Percentiles rank a stretch among this genome's conserved stretches.
Evolutionary conservation across 1,140 invertebrate genomes (phyloP).

Genomic region (Drosophila sechellia): DNA sequence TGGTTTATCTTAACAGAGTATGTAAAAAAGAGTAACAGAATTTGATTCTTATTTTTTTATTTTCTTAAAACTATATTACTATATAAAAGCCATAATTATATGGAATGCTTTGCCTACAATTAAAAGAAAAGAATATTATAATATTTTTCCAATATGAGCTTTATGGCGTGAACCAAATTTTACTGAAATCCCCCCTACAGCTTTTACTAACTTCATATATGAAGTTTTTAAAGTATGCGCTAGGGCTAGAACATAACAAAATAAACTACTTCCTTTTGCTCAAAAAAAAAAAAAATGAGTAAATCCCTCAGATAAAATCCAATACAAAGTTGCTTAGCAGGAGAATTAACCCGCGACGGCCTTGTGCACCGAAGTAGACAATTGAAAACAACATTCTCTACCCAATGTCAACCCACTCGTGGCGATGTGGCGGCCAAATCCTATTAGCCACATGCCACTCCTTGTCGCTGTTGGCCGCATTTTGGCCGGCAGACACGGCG

Average conservation of each 20-base stretch:
- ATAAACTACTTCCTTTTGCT: background rate
- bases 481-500: constrained; percentile 55
- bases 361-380: constrained; percentile 69
- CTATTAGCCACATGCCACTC: constrained; percentile 77
- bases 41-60: too few species aligned
- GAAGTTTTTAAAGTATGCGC: too few species aligned
- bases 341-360: constrained; percentile 56
- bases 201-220: too few species aligned
- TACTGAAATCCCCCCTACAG: too few species aligned
- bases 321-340: constrained; percentile 28
- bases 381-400: constrained; percentile 53
- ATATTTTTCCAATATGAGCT: too few species aligned
- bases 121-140: too few species aligned
- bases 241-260: too few species aligned
- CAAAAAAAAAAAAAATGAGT: too few species aligned
- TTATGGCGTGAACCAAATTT: too few species aligned
- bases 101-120: too few species aligned
- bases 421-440: constrained; percentile 53
- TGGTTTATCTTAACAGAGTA: background rate
- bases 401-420: constrained; percentile 23
- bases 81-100: too few species aligned
- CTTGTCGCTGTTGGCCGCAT: constrained; percentile 44
- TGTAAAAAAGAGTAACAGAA: background rate
- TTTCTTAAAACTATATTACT: too few species aligned
- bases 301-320: constrained; percentile 6